Evolutionary conservation across 2,888 invertebrate species (phyloP).

Genomic region (Tipula unca): DNA sequence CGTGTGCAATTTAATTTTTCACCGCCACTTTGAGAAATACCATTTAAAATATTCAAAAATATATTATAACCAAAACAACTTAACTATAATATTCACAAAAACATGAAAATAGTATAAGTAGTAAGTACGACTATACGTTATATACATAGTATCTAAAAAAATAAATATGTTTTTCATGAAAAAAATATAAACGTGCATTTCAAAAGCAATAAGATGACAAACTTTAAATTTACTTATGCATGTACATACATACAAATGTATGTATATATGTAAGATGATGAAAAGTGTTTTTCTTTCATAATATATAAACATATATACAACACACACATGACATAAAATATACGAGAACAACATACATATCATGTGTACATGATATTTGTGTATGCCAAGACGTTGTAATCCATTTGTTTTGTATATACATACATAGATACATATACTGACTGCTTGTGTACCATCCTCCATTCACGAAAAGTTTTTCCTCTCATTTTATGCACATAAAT

Average conservation of each 20-base stretch:
- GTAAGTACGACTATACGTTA: no score
- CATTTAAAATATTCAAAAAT: no score
- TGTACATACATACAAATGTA: no score
- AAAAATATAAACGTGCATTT: no score
- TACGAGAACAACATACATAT: neutral
- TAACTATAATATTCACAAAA: no score
- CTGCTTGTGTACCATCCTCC: neutral
- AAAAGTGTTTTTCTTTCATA: neutral
- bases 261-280: neutral
- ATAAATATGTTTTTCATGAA: no score
- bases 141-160: no score
- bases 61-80: no score
- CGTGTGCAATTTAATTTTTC: no score
- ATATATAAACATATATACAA: neutral
- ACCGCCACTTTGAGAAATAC: no score
- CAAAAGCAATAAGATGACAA: neutral
- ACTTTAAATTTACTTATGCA: neutral
- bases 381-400: neutral
- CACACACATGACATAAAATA: neutral
- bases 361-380: neutral
- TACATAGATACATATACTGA: no score
- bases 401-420: neutral
- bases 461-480: neutral
- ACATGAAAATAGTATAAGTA: no score
- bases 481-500: neutral